Evolutionary conservation across 1,140 invertebrate species (phyloP), one percentile per base, ranked within the genome.

Genomic region (Drosophila ambigua): DNA sequence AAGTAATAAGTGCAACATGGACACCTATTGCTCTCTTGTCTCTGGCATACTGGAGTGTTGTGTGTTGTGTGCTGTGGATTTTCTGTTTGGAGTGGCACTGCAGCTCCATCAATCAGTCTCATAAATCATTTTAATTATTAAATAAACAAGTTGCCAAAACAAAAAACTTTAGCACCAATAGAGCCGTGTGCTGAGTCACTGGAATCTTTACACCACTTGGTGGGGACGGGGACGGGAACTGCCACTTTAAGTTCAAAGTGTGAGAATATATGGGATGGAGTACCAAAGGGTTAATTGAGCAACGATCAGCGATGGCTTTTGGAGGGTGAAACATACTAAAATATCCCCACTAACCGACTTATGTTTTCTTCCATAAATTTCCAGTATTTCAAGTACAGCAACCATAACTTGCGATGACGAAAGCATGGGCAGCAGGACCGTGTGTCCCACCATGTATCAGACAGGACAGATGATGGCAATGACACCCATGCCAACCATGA

Each of bases 81-180:
- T 28, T 20, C 52, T 31, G 67, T 63, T 57, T 61, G 77, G 45
- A 80, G 57, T 65, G 62, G 48, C 31, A 55, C 65, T 50, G 53
- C 55, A 62, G 63, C 75, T 61, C 63, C 79, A 83, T 83, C 80
- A 83, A 83, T 83, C 80, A 83, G 79, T 71, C 79, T 59, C 84
- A 88, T 89, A 88, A 88, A 89, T 88, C 84, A 88, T 79, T 84
- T 89, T 88, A 88, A 88, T 88, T 89, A 89, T 85, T 90, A 90
- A 89, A 90, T 78, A 89, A 89, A 85, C 84, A 88, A 84, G 76
- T 79, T 79, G 49, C 44, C 28, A 28, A 39, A 48, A 53, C 51
- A 50, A 45, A 44, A 28, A 28, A 45, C 41, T 20, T 7, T 35
- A 39, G 41, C 46, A 28, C 39, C 44, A 20, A n/a, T 23, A 23